Evolutionary conservation across 37 sponge, comb jelly and placozoan genomes (phyloP), one percentile per base, ranked within the genome.

Genomic region (Geodia barretti): DNA sequence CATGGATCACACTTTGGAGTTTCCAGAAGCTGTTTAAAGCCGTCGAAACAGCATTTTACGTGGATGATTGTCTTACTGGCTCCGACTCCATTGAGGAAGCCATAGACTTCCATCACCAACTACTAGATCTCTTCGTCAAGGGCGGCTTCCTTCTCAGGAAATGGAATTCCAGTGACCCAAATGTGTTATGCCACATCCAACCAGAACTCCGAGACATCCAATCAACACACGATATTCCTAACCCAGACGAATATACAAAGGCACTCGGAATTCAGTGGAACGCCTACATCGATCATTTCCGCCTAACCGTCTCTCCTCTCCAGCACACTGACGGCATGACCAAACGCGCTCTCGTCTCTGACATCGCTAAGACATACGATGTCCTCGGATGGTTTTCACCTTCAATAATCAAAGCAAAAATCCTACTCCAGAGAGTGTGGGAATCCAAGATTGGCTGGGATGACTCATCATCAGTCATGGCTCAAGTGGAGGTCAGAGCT

Each of bases 381-480:
- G 80, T 69, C 21, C 40, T 79, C 24, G 70, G 80, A 59, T 79
- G 70, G 70, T 79, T 79, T 54, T 79, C 80, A 17, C 80, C 80
- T 30, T 25, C 60, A 14, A 69, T 36, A 33, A 79, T 79, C 28
- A 79, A 68, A 29, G 28, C 47, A 19, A 79, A 81, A 41, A 79
- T 76, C 63, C 62, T 76, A 35, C 31, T 76, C 17, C 77, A 76
- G 62, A 25, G 34, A 1, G 23, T 76, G 29, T 79, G 80, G 70
- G 70, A 79, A 60, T n/a, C 43, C 19, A 79, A 69, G 36, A 43
- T 78, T 19, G 62, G 65, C 28, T 64, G 66, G 79, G 80, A 47
- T 54, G 80, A 79, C 60, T 8, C 65, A n/a, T n/a, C 28, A 29
- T 7, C 28, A 65, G 8, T 7, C 9, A n/a, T 65, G 67, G 67